A percentile compares a stretch with the other conserved stretches of the same genome.
Evolutionary conservation across 2,113 vertebrate genomes (phyloP).

Genomic region (Pollimyrus isidori): DNA sequence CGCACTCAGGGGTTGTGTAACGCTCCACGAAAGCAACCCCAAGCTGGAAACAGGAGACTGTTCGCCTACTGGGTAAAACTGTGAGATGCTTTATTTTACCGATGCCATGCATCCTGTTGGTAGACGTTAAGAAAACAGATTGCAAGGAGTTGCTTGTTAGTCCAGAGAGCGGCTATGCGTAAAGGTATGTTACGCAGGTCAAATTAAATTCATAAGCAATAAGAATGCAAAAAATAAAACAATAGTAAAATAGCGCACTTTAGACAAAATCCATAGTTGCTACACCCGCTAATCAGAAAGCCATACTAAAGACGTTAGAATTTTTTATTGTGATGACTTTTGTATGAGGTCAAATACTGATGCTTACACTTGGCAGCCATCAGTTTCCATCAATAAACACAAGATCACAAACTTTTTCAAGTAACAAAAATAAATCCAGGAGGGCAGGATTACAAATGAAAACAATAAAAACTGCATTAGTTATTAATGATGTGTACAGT

Average conservation of each 20-base stretch:
- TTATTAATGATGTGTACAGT: not conserved
- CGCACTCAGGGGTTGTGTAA: not conserved
- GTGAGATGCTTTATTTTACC: not conserved
- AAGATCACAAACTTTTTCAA: not conserved
- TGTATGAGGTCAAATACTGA: not conserved
- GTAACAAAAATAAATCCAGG: not conserved
- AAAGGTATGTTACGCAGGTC: not conserved
- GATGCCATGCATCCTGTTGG: not conserved
- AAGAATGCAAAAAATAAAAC: not conserved
- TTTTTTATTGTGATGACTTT: not conserved
- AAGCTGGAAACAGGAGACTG: not conserved
- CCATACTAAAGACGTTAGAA: not conserved
- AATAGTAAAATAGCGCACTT: not conserved
- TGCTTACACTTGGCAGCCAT: not conserved
- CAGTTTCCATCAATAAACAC: not conserved
- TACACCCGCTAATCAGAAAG: not conserved
- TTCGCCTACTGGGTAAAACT: not conserved
- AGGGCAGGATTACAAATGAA: not conserved
- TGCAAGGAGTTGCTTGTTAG: not conserved
- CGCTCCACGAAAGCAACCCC: not conserved
- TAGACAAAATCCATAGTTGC: not conserved
- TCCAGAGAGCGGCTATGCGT: not conserved
- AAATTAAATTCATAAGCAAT: not conserved
- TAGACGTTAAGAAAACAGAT: not conserved
- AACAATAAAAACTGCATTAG: not conserved